Conservation (phyloP, 2,888 invertebrate species). For the Acleris sparsana region DNA sequence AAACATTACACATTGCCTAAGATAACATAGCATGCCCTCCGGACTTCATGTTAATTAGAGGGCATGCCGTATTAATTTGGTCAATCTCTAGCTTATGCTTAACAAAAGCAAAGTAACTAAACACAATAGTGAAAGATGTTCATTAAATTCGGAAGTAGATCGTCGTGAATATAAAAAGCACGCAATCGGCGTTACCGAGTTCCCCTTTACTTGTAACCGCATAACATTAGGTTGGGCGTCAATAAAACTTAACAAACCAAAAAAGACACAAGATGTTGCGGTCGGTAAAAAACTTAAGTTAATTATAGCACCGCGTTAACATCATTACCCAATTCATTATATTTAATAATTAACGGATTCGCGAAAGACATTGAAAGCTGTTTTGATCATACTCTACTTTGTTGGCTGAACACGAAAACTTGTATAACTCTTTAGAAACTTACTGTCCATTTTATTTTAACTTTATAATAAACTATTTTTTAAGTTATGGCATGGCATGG, state of each 20-base stretch:
- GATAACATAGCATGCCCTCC: too few relatives aligned
- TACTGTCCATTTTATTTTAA: too few relatives aligned
- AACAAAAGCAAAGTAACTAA: not conserved
- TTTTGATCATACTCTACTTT: too few relatives aligned
- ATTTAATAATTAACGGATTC: too few relatives aligned
- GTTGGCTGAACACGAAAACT: too few relatives aligned
- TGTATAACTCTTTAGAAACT: too few relatives aligned
- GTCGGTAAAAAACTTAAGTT: not conserved
- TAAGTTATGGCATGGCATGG: too few relatives aligned
- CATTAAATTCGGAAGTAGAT: not conserved
- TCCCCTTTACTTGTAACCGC: constrained; percentile 4
- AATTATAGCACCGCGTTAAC: constrained; percentile 1
- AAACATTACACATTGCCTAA: constrained; percentile 1
- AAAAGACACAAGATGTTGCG: constrained; percentile 13
- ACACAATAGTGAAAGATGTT: too few relatives aligned
- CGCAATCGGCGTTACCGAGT: constrained; percentile 6
- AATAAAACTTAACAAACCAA: not conserved
- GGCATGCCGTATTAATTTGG: too few relatives aligned
- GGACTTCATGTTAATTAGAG: too few relatives aligned
- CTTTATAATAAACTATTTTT: too few relatives aligned
- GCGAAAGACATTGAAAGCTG: too few relatives aligned
- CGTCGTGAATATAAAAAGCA: constrained; percentile 22
- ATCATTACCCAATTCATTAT: not conserved
- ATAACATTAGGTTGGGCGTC: not conserved
- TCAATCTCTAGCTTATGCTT: not conserved